Evolutionary conservation across 2,113 vertebrate species (phyloP), one percentile per base, ranked within the genome.

Genomic region (Martes martes): DNA sequence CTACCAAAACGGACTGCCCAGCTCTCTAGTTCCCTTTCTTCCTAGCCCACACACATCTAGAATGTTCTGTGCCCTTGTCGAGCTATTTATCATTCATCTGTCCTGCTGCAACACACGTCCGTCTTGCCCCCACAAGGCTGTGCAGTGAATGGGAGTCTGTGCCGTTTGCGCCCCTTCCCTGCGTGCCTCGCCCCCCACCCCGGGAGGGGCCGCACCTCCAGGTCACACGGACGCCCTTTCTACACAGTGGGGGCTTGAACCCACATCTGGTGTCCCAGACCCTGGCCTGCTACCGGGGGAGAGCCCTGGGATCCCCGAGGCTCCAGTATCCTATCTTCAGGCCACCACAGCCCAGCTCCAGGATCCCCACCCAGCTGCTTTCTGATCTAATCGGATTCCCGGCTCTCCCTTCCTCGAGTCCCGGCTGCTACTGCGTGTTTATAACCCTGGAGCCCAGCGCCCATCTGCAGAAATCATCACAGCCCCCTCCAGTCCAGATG

Each of bases 1-100:
- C 89, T 71, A 1, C 4, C 6, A 36, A 21, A 33, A 0, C 13
- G 36, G 21, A 33, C 2, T 0, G 15, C 1, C 2, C 3, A 4
- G 67, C 11, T 57, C 14, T 2, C 14, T n/a, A 6, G 10, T 26
- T 6, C 7, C 3, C 28, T 52, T 19, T 52, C 57, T 52, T 57
- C 39, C 26, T 10, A n/a, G 65, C 24, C 31, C 4, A 2, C 5
- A 4, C 36, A 11, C 3, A 9, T 23, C 65, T 18, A 24, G 57
- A 45, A 57, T 4, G 11, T 16, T 69, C 61, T 26, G 0, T 0
- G 13, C 2, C 2, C 16, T 7, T n/a, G 52, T 0, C 4, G 14
- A 80, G 71, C 52, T 65, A 3, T 10, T 24, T 45, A 2, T 45
- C 18, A 19, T 13, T 39, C 4, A 5, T 16, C 24, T 59, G 31